A percentile compares a stretch with the other conserved stretches of the same genome.
Evolutionary conservation across 2,888 invertebrate genomes (phyloP).

Genomic region (Thecocarcelia acutangulata): DNA sequence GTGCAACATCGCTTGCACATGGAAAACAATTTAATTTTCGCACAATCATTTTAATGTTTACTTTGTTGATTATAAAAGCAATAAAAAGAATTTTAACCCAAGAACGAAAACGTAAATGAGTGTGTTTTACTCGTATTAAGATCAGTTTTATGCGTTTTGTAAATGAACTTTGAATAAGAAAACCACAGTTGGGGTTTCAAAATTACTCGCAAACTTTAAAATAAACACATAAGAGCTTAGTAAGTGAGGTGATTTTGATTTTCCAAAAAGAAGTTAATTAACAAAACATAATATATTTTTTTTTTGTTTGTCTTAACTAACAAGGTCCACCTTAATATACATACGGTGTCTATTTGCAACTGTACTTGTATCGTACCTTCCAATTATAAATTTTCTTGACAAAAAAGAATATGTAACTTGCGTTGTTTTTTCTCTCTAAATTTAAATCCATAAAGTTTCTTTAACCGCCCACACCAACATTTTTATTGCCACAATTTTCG

Average conservation of each 20-base stretch:
- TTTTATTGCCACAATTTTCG: conserved; percentile 46
- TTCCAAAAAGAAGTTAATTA: no score
- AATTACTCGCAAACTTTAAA: no score
- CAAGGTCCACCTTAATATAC: no score
- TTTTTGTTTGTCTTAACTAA: no score
- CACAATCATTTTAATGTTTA: conserved; percentile 2
- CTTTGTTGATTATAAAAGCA: conserved; percentile 10
- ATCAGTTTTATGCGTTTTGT: neutral
- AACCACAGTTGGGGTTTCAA: no score
- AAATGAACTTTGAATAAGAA: neutral
- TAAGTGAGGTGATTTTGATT: no score
- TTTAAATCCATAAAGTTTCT: conserved; percentile 24
- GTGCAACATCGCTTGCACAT: neutral
- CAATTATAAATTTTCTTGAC: conserved; percentile 45
- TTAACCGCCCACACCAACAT: conserved; percentile 33
- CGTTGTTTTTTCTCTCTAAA: conserved; percentile 7
- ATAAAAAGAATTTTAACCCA: neutral
- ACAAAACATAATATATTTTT: no score
- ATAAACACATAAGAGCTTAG: no score
- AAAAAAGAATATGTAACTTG: neutral
- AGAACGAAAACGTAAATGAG: neutral
- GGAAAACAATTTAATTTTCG: conserved; percentile 18
- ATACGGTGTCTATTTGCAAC: no score
- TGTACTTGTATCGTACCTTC: no score
- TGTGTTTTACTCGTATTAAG: neutral